Base-by-base conservation (phyloP, 2,888 invertebrate species). In the Psococerastis gibbosa region DNA sequence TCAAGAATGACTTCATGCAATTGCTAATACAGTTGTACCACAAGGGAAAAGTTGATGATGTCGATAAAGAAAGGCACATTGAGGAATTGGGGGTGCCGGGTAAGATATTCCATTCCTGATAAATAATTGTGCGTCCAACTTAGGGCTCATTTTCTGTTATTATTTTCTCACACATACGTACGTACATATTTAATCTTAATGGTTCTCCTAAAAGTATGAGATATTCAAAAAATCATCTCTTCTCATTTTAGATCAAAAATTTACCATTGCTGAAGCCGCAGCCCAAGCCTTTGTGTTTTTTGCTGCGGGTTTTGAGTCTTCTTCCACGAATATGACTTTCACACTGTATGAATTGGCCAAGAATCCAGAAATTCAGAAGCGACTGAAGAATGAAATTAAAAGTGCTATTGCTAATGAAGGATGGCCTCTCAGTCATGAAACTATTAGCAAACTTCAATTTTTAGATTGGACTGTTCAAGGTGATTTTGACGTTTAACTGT, bases 1-100 rank as follows among this genome's bases (percentile, higher is more conserved):
- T 57, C 22, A 56, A 68, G 35, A 66, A 67, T 47, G 71, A 71
- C 52, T 70, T 69, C 52, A 54, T 71, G 46, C 68, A 71, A 53
- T 59, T 69, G 3, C 57, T 71, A 5, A 68, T 70, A 33, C 64
- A 69, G 34, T 52, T 70, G 48, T 66, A 62, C 50, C 63, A 66
- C 5, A 38, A 38, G 20, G 38, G 38, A 5, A 20, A 11, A 6
- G 20, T 38, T 5, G 38, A 38, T 6, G 38, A 17, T 20, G 38
- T 17, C 5, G 38, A 38, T 27, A 27, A 27, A 27, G 27, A 27
- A 27, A n/a, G n/a, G n/a, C n/a, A n/a, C n/a, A n/a, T n/a, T n/a
- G n/a, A n/a, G n/a, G n/a, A n/a, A n/a, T n/a, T n/a, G n/a, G n/a
- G n/a, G n/a, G n/a, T n/a, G n/a, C n/a, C n/a, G n/a, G n/a, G n/a